Conservation (phyloP, 2,113 vertebrate species). For the Malurus alboscapulatus region DNA sequence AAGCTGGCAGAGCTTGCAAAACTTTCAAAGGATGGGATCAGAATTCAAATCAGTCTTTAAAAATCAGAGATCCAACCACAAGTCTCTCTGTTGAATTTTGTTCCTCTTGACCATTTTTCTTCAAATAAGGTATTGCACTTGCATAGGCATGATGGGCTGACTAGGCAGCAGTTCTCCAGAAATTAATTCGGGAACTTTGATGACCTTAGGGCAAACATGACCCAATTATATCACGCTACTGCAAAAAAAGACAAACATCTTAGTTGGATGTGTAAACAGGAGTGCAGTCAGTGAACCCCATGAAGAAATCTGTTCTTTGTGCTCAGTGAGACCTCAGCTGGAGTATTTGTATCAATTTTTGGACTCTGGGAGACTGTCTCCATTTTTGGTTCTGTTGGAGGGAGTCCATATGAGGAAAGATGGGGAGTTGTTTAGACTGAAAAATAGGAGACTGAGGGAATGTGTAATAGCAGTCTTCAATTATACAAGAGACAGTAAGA, state of each 20-base stretch:
- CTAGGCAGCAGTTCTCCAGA: not conserved
- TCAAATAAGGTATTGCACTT: not conserved
- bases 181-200: not conserved
- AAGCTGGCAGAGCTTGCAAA: not conserved
- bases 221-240: not conserved
- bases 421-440: slow-evolving; percentile 51
- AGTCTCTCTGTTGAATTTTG: not conserved
- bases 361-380: not conserved
- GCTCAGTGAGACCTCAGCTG: not conserved
- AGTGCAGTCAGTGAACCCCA: slow-evolving; percentile 13
- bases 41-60: not conserved
- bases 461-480: not conserved
- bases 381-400: slow-evolving; percentile 8
- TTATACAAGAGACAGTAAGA: not conserved
- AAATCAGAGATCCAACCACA: not conserved
- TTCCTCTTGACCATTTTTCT: not conserved
- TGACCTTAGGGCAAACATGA: not conserved
- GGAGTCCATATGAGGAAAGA: not conserved
- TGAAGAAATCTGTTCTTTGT: not conserved
- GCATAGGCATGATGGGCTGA: not conserved
- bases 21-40: not conserved
- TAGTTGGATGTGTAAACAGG: slow-evolving; percentile 23
- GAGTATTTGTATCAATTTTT: slow-evolving; percentile 43
- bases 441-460: not conserved
- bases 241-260: slow-evolving; percentile 27